phyloP scores from a whole-genome alignment of 1,140 invertebrate species.

The Heliconius congener region DNA sequence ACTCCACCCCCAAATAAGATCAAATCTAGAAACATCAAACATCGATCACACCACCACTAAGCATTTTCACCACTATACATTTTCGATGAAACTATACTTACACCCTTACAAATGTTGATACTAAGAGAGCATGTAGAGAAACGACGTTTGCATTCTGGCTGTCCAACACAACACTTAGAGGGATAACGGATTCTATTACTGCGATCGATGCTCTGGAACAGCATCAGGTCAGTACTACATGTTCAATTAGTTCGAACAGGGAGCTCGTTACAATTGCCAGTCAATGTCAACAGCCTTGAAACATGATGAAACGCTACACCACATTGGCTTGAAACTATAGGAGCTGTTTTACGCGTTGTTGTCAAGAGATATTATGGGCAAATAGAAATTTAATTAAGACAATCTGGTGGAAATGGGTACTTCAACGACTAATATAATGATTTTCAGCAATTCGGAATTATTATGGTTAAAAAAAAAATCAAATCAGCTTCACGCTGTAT shows the following conservation, averaged over 20 bases:
- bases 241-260: not conserved
- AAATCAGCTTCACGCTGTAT: too few relatives aligned
- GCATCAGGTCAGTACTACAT: not conserved
- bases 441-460: too few relatives aligned
- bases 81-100: too few relatives aligned
- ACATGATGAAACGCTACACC: not conserved
- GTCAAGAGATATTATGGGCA: not conserved
- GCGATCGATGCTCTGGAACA: not conserved
- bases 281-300: not conserved
- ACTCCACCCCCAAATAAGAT: too few relatives aligned
- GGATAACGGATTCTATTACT: not conserved
- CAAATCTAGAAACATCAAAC: too few relatives aligned
- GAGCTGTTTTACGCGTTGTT: not conserved
- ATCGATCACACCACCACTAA: too few relatives aligned
- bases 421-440: too few relatives aligned
- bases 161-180: not conserved
- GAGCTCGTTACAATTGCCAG: not conserved
- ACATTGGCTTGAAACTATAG: not conserved
- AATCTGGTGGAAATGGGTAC: too few relatives aligned
- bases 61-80: too few relatives aligned
- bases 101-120: not conserved
- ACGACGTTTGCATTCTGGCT: not conserved
- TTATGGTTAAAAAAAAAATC: too few relatives aligned
- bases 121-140: not conserved
- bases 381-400: not conserved